Percentiles rank a stretch among this genome's conserved stretches.
Evolutionary conservation across 92 coral and sea anemone genomes (phyloP).

Genomic region (Phenganax subtilis): DNA sequence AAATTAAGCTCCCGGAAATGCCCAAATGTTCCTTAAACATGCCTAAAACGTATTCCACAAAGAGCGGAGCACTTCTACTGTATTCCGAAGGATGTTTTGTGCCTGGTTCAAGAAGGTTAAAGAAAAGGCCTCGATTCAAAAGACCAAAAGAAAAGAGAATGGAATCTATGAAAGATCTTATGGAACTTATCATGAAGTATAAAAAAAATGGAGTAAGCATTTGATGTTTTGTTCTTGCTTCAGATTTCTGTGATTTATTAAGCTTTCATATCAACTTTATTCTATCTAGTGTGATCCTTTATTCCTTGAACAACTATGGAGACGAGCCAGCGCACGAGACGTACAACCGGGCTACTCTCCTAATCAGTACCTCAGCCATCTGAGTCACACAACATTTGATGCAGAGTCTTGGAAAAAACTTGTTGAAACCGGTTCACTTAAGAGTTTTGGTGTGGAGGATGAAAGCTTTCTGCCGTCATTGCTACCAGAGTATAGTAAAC

Average conservation of each 20-base stretch:
- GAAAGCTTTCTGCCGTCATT: slow-evolving; percentile 52
- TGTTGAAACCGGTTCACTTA: slow-evolving; percentile 66
- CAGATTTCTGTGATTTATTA: neutral
- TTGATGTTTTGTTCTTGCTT: neutral
- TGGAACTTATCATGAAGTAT: slow-evolving; percentile 69
- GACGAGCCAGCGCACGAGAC: slow-evolving; percentile 60
- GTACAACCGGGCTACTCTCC: slow-evolving; percentile 98
- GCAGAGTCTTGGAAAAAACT: slow-evolving; percentile 78
- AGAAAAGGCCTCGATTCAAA: slow-evolving; percentile 50
- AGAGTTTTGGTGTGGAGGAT: slow-evolving; percentile 56
- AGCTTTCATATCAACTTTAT: neutral
- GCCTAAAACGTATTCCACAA: slow-evolving; percentile 82
- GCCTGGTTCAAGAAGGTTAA: slow-evolving; percentile 86
- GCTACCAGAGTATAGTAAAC: slow-evolving; percentile 43
- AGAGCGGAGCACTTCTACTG: slow-evolving; percentile 81
- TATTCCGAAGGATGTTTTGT: slow-evolving; percentile 82
- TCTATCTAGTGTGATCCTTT: slow-evolving; percentile 87
- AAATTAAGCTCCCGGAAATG: slow-evolving; percentile 62
- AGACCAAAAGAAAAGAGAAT: slow-evolving; percentile 57
- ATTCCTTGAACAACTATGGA: slow-evolving; percentile 78
- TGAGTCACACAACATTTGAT: slow-evolving; percentile 68
- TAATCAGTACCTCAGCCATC: slow-evolving; percentile 78
- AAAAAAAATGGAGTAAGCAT: slow-evolving; percentile 78
- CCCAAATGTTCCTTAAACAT: slow-evolving; percentile 20
- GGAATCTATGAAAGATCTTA: slow-evolving; percentile 72